Conservation (phyloP, 2,113 vertebrate species). For the Poeciliopsis retropinna region DNA sequence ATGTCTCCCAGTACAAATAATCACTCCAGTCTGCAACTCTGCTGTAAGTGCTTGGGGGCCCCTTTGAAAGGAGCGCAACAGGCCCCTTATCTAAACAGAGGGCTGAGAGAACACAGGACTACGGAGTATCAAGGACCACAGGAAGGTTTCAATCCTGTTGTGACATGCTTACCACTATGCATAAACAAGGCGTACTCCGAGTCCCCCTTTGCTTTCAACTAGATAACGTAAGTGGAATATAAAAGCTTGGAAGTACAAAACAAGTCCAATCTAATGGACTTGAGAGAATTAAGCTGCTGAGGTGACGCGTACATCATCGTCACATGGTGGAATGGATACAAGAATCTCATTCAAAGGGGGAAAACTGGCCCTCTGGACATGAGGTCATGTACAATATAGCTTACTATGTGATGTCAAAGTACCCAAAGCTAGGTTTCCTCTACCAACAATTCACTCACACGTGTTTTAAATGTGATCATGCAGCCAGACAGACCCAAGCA, state of each 20-base stretch:
- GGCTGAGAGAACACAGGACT: slow-evolving; percentile 27
- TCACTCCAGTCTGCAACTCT: slow-evolving; percentile 67
- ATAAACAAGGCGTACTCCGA: slow-evolving; percentile 45
- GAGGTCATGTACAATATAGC: too few species aligned
- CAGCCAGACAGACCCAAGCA: neutral
- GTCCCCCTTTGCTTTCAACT: slow-evolving; percentile 28
- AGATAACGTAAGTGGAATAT: neutral
- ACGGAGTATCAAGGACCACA: slow-evolving; percentile 56
- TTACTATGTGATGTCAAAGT: neutral
- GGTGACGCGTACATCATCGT: slow-evolving; percentile 47
- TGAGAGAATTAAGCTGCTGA: neutral
- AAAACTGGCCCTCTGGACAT: slow-evolving; percentile 44
- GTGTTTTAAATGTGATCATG: slow-evolving; percentile 39
- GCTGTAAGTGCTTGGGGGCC: slow-evolving; percentile 64
- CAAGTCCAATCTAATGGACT: neutral
- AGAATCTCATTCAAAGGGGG: slow-evolving; percentile 63
- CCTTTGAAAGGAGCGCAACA: slow-evolving; percentile 32
- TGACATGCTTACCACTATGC: slow-evolving; percentile 61
- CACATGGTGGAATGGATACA: slow-evolving; percentile 66
- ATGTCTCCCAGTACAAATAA: slow-evolving; percentile 59
- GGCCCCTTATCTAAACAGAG: slow-evolving; percentile 67
- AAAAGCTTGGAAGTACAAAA: neutral
- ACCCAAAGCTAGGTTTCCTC: slow-evolving; percentile 31
- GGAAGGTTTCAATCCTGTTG: slow-evolving; percentile 75
- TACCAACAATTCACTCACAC: slow-evolving; percentile 24